Base-by-base conservation (phyloP, 1,140 invertebrate species). In the Oncopeltus fasciatus region DNA sequence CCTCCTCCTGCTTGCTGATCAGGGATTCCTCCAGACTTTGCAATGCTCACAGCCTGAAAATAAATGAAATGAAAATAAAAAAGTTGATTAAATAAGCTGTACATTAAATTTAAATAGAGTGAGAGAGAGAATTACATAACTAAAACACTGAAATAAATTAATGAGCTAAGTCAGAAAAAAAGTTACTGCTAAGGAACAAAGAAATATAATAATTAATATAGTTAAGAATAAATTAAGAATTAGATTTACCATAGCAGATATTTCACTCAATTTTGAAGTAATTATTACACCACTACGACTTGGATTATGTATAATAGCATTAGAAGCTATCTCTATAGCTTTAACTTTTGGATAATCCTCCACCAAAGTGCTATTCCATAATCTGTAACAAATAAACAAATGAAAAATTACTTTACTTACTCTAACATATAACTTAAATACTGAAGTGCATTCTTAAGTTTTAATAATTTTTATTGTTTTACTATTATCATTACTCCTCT, bases 281-380 rank as follows among this genome's bases (percentile, higher is more conserved):
- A 93, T 85, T 24, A 53, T 53, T 24, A 53, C 16, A 27, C 84
- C 81, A 60, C 83, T 78, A 62, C 83, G 78, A 0, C 78, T 72
- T 14, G 84, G 83, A 65, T 94, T 81, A 64, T 80, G 72, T 31
- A 94, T 83, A 65, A 76, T 78, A 0, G 88, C 91, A 57, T 77
- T 78, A 0, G 91, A 94, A 29, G 81, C 79, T 57, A 94, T 91
- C 67, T 80, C 80, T 0, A 95, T 90, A 47, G 81, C 79, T 70
- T 90, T 85, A n/a, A 92, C 87, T 51, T 83, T 78, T 0, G 87
- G 84, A 74, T 92, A 93, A 72, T 94, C 87, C 70, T 90, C 85
- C 1, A 90, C 84, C 14, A 96, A 75, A 0, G 92, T 95, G 1
- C 86, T 83, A 77, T 94, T 95, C 92, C 92, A 95, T 8, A 96